Conservation (phyloP, 2,888 invertebrate species). For the Drosophila imparisetae region DNA sequence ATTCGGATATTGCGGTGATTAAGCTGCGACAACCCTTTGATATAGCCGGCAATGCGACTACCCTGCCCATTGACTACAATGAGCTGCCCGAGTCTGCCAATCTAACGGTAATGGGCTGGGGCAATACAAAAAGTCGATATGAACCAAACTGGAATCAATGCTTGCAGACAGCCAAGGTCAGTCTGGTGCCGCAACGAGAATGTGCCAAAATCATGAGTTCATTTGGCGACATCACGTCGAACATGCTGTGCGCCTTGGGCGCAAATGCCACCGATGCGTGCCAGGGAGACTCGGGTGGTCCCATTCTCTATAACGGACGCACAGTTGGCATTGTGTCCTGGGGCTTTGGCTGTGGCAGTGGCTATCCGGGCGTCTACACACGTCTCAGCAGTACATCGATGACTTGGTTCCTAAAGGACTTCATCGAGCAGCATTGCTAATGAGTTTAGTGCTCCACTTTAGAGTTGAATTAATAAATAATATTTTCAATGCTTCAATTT, state of each 20-base stretch:
- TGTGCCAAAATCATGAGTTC: constrained; percentile 28
- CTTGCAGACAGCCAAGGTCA: constrained; percentile 52
- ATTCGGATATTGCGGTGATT: constrained; percentile 55
- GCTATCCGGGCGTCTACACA: constrained; percentile 91
- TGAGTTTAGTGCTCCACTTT: background rate
- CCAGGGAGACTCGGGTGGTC: constrained; percentile 79
- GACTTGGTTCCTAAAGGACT: constrained; percentile 31
- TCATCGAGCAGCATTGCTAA: constrained; percentile 25
- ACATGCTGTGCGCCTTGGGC: constrained; percentile 74
- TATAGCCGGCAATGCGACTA: constrained; percentile 22
- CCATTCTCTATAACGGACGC: constrained; percentile 57
- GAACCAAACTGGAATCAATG: constrained; percentile 35
- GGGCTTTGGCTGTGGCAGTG: constrained; percentile 80
- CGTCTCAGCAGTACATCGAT: constrained; percentile 85
- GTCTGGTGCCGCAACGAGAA: constrained; percentile 12
- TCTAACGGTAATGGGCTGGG: constrained; percentile 70
- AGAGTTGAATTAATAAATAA: background rate
- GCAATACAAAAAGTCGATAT: constrained; percentile 18
- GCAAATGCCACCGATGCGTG: constrained; percentile 66
- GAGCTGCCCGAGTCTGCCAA: constrained; percentile 30
- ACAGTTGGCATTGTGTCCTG: constrained; percentile 88
- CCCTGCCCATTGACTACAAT: constrained; percentile 42
- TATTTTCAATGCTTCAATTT: background rate
- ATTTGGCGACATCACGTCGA: constrained; percentile 35
- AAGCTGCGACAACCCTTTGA: constrained; percentile 44